Evolutionary conservation across 2,113 vertebrate genomes (phyloP).

Genomic region (Misgurnus mizolepis): DNA sequence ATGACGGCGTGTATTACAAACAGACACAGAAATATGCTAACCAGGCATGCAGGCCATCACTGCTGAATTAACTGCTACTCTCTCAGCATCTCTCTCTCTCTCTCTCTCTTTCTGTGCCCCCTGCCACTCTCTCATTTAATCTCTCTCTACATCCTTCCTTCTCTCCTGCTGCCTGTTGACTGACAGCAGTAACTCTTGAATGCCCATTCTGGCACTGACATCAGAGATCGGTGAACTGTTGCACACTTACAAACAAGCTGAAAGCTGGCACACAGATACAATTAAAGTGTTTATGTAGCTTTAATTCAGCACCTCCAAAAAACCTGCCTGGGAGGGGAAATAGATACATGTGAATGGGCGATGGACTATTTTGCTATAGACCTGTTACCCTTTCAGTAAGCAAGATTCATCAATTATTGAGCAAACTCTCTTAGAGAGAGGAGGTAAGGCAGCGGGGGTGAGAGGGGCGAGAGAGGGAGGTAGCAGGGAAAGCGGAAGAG

Average conservation of each 20-base stretch:
- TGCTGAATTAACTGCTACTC: slow-evolving; percentile 67
- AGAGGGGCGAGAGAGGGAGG: slow-evolving; percentile 46
- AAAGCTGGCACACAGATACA: too few species aligned
- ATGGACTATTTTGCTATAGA: slow-evolving; percentile 44
- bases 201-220: slow-evolving; percentile 49
- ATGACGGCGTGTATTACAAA: slow-evolving; percentile 55
- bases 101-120: slow-evolving; percentile 69
- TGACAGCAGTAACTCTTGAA: slow-evolving; percentile 69
- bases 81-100: slow-evolving; percentile 59
- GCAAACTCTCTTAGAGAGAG: slow-evolving; percentile 44
- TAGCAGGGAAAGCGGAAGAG: slow-evolving; percentile 39
- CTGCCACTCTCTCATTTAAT: slow-evolving; percentile 77
- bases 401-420: slow-evolving; percentile 53
- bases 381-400: slow-evolving; percentile 55
- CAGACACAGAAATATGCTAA: slow-evolving; percentile 44
- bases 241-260: background rate
- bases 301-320: slow-evolving; percentile 11
- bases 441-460: slow-evolving; percentile 54
- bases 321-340: slow-evolving; percentile 7
- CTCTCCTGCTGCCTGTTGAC: slow-evolving; percentile 69
- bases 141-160: slow-evolving; percentile 69
- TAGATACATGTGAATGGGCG: slow-evolving; percentile 21
- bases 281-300: background rate
- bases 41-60: slow-evolving; percentile 77
- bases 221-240: background rate